Evolutionary conservation across 2,888 invertebrate genomes (phyloP), one percentile per base, ranked within the genome.

Genomic region (Sesamia inferens): DNA sequence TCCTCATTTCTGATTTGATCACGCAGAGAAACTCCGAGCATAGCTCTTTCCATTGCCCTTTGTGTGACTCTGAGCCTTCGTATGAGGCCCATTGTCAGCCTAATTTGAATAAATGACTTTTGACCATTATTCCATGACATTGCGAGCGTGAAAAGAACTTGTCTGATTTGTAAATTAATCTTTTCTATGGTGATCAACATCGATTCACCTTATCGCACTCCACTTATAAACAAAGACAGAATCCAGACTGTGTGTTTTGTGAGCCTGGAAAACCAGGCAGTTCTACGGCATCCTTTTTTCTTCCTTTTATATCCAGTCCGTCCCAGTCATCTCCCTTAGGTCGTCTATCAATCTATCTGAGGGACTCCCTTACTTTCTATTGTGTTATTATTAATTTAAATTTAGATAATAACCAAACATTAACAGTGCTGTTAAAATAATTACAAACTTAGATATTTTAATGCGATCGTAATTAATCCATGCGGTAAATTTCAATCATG

Each of bases 401-500:
- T 31, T 31, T 6, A 22, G 24, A 11, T n/a, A 31, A 39, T 10
- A 76, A 14, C 22, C 31, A 31, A 31, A 67, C 63, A 44, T n/a
- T 57, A 59, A 19, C 19, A 59, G 39, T 55, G 14, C 24, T 48
- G 57, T 63, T 67, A 67, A 63, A 66, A 79, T 74, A 63, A 47
- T 62, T 63, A 55, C 54, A n/a, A 62, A 63, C 63, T 55, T 61
- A 47, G 51, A 39, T 54, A 61, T 68, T 68, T 47, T 64, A 64
- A 64, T 22, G 48, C 22, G n/a, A 16, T 16, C 6, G n/a, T 68
- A 82, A 83, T 83, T 72, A 73, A 68, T 51, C 22, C 19, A 16
- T 71, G 65, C 47, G 81, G 80, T 54, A 11, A 61, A 73, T 73
- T 79, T 66, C 68, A 82, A 79, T 82, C 70, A 72, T n/a, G 57